Evolutionary conservation across 2,888 invertebrate genomes (phyloP).

Genomic region (Pterostichus niger): DNA sequence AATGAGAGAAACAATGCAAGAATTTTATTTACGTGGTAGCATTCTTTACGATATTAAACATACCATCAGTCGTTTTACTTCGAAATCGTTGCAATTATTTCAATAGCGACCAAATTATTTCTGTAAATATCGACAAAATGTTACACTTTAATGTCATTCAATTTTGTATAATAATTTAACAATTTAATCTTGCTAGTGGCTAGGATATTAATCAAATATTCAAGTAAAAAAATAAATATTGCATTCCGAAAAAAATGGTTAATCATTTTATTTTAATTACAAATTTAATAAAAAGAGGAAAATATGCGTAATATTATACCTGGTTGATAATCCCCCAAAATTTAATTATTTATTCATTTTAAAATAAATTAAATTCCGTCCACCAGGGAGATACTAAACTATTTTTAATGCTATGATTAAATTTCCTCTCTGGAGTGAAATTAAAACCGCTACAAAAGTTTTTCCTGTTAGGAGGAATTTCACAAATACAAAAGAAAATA

Average conservation of each 20-base stretch:
- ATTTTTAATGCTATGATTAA: slow-evolving; percentile 49
- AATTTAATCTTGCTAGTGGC: slow-evolving; percentile 2
- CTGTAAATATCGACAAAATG: too few relatives aligned
- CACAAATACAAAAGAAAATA: slow-evolving; percentile 45
- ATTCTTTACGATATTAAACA: too few relatives aligned
- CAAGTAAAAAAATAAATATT: neutral
- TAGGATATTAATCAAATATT: neutral
- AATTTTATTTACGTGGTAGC: neutral
- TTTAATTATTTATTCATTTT: slow-evolving; percentile 52
- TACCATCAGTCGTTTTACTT: too few relatives aligned
- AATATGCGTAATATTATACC: slow-evolving; percentile 46
- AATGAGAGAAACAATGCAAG: neutral
- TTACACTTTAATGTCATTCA: neutral
- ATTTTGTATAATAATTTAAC: neutral
- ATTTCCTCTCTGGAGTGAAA: slow-evolving; percentile 51
- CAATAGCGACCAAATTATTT: too few relatives aligned
- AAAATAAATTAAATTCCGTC: slow-evolving; percentile 52
- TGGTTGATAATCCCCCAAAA: slow-evolving; percentile 32
- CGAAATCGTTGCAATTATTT: too few relatives aligned
- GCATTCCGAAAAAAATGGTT: slow-evolving; percentile 10
- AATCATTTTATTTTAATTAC: slow-evolving; percentile 46
- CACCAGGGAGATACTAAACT: slow-evolving; percentile 41
- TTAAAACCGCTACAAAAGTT: slow-evolving; percentile 50
- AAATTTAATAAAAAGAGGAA: slow-evolving; percentile 35
- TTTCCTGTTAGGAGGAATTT: slow-evolving; percentile 31